Conservation (phyloP, 2,113 vertebrate genomes). For the Atlantisia rogersi region DNA sequence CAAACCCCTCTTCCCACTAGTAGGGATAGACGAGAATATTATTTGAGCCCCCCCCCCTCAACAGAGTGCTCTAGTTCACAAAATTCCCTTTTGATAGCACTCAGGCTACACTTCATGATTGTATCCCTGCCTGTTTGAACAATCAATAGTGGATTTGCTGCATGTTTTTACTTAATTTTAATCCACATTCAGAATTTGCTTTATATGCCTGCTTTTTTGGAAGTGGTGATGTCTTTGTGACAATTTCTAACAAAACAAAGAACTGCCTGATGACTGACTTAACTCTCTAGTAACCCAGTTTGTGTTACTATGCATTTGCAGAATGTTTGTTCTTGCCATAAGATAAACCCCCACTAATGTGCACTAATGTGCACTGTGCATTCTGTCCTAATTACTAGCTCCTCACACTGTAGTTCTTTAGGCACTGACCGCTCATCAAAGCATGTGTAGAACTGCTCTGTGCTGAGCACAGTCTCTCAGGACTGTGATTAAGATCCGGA, state of each 20-base stretch:
- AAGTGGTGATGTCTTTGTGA: not conserved
- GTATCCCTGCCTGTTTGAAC: too few species aligned
- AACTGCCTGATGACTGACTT: not conserved
- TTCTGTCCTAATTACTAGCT: not conserved
- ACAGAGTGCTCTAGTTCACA: too few species aligned
- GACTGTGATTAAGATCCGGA: not conserved
- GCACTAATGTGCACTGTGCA: not conserved
- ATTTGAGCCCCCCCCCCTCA: too few species aligned
- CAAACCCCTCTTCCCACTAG: too few species aligned
- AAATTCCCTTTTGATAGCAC: too few species aligned
- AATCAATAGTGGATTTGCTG: not conserved
- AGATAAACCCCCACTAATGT: not conserved
- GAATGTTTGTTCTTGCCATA: not conserved
- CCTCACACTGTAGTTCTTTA: not conserved
- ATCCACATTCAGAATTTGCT: not conserved
- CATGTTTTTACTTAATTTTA: not conserved
- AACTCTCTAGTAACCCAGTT: not conserved
- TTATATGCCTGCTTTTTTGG: not conserved
- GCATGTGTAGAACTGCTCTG: not conserved
- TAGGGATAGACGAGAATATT: too few species aligned
- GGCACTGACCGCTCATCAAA: not conserved
- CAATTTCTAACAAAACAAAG: not conserved
- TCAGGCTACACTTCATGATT: too few species aligned
- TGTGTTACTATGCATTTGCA: not conserved
- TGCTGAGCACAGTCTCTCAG: not conserved